A percentile compares a stretch with the other conserved stretches of the same genome.
Conservation (phyloP, 2,888 invertebrate species). For the Pomacea canaliculata region DNA sequence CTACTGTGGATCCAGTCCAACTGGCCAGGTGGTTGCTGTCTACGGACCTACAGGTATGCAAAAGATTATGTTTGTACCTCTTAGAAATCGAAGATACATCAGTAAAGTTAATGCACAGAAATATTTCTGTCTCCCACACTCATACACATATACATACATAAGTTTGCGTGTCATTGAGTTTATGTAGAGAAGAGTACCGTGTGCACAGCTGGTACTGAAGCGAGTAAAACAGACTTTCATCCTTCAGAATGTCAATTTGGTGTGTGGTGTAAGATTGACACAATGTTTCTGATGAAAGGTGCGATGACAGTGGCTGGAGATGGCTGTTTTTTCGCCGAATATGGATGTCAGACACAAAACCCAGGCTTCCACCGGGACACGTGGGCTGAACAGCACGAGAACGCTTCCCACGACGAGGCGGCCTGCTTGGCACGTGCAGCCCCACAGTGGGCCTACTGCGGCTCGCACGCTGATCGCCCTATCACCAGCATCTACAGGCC, state of each 20-base stretch:
- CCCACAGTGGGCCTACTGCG: conserved; percentile 44
- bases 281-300: conserved; percentile 30
- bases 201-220: too few species aligned
- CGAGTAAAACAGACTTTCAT: too few species aligned
- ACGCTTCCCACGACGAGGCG: conserved; percentile 33
- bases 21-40: conserved; percentile 37
- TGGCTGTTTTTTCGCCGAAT: conserved; percentile 43
- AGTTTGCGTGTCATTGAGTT: too few species aligned
- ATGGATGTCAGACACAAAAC: conserved; percentile 33
- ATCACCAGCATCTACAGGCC: conserved; percentile 45
- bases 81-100: too few species aligned
- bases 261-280: too few species aligned
- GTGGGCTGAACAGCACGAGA: conserved; percentile 37
- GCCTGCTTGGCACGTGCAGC: conserved; percentile 40
- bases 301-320: conserved; percentile 44
- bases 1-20: conserved; percentile 34
- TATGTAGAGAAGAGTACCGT: too few species aligned
- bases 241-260: too few species aligned
- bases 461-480: conserved; percentile 36
- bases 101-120: too few species aligned
- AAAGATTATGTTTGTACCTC: background rate
- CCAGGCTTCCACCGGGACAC: conserved; percentile 35
- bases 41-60: conserved; percentile 45
- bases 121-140: too few species aligned
- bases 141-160: too few species aligned